Evolutionary conservation across 2,888 invertebrate species (phyloP).

Genomic region (Hoplodrina ambigua): DNA sequence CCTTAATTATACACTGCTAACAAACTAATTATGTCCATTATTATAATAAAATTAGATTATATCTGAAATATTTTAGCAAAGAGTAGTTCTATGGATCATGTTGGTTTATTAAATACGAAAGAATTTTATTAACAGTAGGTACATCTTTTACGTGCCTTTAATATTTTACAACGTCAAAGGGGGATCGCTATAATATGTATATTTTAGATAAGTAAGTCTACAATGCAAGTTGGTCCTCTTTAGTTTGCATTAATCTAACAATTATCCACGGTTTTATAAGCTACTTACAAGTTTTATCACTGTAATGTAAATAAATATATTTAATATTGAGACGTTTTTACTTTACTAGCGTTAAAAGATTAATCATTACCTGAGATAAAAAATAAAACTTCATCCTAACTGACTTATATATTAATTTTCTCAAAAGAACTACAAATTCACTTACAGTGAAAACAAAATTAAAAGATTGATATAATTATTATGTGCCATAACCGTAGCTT

Average conservation of each 20-base stretch:
- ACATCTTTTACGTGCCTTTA: conserved; percentile 61
- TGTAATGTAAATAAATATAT: conserved; percentile 72
- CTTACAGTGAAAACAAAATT: too few relatives aligned
- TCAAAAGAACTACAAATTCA: too few relatives aligned
- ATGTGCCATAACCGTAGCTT: too few relatives aligned
- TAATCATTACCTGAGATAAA: background rate
- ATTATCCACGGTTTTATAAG: conserved; percentile 54
- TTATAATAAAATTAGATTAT: conserved; percentile 37
- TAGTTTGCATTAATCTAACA: conserved; percentile 42
- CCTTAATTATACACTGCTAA: conserved; percentile 56
- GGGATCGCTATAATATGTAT: conserved; percentile 29
- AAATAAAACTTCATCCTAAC: too few relatives aligned
- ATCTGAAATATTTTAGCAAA: conserved; percentile 32
- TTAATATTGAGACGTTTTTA: conserved; percentile 51
- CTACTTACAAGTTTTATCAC: conserved; percentile 68
- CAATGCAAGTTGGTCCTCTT: conserved; percentile 57
- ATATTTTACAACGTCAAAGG: conserved; percentile 30
- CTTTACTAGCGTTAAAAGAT: background rate
- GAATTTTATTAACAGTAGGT: conserved; percentile 19
- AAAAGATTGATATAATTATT: too few relatives aligned
- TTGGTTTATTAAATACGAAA: conserved; percentile 23
- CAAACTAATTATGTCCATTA: conserved; percentile 65
- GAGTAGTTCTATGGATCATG: conserved; percentile 15
- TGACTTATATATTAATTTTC: too few relatives aligned
- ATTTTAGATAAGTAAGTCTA: conserved; percentile 35